Percentiles rank a stretch among this genome's conserved stretches.
Conservation (phyloP, 53 echinoderm and acorn worm genomes). For the Pentamera pediparva region DNA sequence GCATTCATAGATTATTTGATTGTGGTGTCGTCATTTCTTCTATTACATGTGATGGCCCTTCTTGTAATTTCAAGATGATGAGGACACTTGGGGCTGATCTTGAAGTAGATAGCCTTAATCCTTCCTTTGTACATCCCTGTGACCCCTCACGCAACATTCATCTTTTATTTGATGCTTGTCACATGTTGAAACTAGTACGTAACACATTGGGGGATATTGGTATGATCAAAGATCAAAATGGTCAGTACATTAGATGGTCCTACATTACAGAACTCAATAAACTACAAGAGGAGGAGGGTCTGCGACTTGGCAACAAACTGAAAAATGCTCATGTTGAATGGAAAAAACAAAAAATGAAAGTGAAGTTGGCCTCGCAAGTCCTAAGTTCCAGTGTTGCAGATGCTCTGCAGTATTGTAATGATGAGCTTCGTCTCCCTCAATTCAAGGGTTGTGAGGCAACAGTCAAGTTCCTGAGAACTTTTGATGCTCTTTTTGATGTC, state of each 20-base stretch:
- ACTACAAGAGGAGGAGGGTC: slow-evolving; percentile 27
- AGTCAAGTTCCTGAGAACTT: slow-evolving; percentile 3
- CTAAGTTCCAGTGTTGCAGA: slow-evolving; percentile 32
- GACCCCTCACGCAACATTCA: neutral
- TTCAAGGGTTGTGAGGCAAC: slow-evolving; percentile 24
- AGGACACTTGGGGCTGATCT: slow-evolving; percentile 28
- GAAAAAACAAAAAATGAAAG: too few species aligned
- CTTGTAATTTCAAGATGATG: slow-evolving; percentile 25
- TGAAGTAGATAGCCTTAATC: neutral
- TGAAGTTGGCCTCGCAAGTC: slow-evolving; percentile 25
- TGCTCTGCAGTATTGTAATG: too few species aligned
- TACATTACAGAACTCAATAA: slow-evolving; percentile 27
- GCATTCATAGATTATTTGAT: slow-evolving; percentile 22
- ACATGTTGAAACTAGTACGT: slow-evolving; percentile 24
- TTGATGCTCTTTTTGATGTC: slow-evolving; percentile 17
- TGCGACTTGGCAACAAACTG: too few species aligned
- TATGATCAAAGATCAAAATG: neutral
- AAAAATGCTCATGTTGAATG: too few species aligned
- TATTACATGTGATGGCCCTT: slow-evolving; percentile 34
- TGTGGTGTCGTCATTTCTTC: slow-evolving; percentile 20
- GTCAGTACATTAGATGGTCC: slow-evolving; percentile 21
- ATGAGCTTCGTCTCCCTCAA: neutral
- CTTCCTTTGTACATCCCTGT: slow-evolving; percentile 33
- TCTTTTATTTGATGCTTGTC: slow-evolving; percentile 31
- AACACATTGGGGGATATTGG: slow-evolving; percentile 18